A percentile compares a stretch with the other conserved stretches of the same genome.
Conservation (phyloP, 2,797 vertebrate genomes). For the Lepilemur ruficaudatus region DNA sequence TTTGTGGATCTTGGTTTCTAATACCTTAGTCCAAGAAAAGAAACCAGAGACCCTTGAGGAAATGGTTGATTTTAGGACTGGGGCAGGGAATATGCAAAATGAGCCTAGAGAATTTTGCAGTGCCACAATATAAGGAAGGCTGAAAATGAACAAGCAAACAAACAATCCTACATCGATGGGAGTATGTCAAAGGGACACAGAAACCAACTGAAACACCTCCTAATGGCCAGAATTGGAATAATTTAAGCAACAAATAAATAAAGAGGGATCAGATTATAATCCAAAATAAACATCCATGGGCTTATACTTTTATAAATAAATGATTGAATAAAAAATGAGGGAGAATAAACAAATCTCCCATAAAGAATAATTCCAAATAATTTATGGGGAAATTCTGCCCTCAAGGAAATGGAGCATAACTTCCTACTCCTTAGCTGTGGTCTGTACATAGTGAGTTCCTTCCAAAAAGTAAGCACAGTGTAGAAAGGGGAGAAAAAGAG, state of each 20-base stretch:
- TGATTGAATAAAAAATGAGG: neutral
- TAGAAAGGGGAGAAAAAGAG: neutral
- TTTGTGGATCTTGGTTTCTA: neutral
- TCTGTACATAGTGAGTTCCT: neutral
- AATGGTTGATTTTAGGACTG: neutral
- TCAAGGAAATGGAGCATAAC: neutral
- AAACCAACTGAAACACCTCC: neutral
- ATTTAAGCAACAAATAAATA: neutral
- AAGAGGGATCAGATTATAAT: neutral
- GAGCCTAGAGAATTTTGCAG: neutral
- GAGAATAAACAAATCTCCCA: neutral
- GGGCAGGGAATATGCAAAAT: neutral
- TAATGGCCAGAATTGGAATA: neutral
- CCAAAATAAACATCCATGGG: neutral
- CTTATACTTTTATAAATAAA: neutral
- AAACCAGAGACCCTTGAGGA: neutral
- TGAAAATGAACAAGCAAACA: neutral
- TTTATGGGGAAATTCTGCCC: neutral
- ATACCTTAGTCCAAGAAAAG: neutral
- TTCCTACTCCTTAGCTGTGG: neutral
- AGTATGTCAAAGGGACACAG: neutral
- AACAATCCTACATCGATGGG: neutral
- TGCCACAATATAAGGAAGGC: neutral
- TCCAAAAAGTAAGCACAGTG: neutral
- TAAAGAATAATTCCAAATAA: neutral